Conservation (phyloP, 1,140 invertebrate genomes). For the Zelostemma sp. region DNA sequence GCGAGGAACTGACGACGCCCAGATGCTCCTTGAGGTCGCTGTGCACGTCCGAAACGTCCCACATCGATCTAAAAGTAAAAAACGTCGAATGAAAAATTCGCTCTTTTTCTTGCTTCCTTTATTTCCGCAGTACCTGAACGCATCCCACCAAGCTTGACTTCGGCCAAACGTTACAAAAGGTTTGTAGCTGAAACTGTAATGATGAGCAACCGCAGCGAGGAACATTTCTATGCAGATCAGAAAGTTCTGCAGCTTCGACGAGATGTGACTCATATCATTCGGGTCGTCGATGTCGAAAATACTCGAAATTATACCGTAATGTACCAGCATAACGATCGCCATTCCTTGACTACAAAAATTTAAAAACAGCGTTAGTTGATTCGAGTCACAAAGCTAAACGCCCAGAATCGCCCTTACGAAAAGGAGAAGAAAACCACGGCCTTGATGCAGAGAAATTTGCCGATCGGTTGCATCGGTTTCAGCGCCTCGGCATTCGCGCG, state of each 20-base stretch:
- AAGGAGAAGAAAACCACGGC: slow-evolving; percentile 98
- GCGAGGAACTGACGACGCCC: slow-evolving; percentile 84
- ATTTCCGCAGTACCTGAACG: slow-evolving; percentile 71
- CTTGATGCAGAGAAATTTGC: slow-evolving; percentile 98
- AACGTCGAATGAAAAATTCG: slow-evolving; percentile 5
- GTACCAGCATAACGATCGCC: slow-evolving; percentile 87
- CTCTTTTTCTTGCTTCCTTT: no score
- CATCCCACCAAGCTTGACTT: slow-evolving; percentile 73
- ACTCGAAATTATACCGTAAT: slow-evolving; percentile 79
- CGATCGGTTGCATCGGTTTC: slow-evolving; percentile 91
- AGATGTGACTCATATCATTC: slow-evolving; percentile 78
- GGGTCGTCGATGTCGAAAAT: slow-evolving; percentile 76
- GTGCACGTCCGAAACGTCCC: slow-evolving; percentile 94
- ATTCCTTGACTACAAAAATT: slow-evolving; percentile 87
- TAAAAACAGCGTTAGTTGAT: slow-evolving; percentile 14
- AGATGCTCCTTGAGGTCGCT: slow-evolving; percentile 93
- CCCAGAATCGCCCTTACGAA: slow-evolving; percentile 90
- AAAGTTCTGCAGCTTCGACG: slow-evolving; percentile 92
- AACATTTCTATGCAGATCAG: slow-evolving; percentile 99
- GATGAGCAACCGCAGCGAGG: slow-evolving; percentile 93
- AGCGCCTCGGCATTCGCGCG: slow-evolving; percentile 88
- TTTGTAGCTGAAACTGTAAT: slow-evolving; percentile 94
- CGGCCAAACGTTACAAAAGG: slow-evolving; percentile 78
- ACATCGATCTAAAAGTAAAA: slow-evolving; percentile 80
- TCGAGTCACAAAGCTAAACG: background rate